These are phyloP conservation scores for Apamea anceps DNA, from an alignment of 2,888 invertebrate species.

Conservation along the genomic window DNA sequence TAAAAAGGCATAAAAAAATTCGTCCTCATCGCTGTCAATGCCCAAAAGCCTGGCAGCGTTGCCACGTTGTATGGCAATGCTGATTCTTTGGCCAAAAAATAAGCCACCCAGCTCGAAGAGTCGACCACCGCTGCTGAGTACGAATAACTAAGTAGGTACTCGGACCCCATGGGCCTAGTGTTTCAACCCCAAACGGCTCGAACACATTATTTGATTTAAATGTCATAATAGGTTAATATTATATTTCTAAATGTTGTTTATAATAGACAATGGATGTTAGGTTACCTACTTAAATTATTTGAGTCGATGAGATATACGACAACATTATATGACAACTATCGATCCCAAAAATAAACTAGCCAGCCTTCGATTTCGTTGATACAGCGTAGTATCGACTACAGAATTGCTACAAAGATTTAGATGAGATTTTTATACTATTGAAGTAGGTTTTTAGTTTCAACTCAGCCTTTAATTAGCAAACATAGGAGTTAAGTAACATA, in stretches of 20 bases:
- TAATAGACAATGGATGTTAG: not conserved
- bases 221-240: not conserved
- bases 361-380: not conserved
- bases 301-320: not conserved
- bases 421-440: not conserved
- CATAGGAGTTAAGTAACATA: not conserved
- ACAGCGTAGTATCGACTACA: not conserved
- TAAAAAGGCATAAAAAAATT: no score
- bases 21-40: no score
- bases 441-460: not conserved
- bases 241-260: not conserved
- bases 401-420: not conserved
- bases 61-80: no score
- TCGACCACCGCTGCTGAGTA: no score
- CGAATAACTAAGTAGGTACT: no score
- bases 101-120: no score
- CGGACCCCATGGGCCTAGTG: no score
- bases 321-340: constrained; percentile 3
- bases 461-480: not conserved
- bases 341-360: constrained; percentile 6
- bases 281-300: not conserved
- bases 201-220: not conserved
- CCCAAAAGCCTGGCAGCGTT: no score
- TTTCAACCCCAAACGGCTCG: no score
- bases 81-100: no score